Evolutionary conservation across 2,797 vertebrate genomes (phyloP).

Genomic region (Heteromormyrus szaboi): DNA sequence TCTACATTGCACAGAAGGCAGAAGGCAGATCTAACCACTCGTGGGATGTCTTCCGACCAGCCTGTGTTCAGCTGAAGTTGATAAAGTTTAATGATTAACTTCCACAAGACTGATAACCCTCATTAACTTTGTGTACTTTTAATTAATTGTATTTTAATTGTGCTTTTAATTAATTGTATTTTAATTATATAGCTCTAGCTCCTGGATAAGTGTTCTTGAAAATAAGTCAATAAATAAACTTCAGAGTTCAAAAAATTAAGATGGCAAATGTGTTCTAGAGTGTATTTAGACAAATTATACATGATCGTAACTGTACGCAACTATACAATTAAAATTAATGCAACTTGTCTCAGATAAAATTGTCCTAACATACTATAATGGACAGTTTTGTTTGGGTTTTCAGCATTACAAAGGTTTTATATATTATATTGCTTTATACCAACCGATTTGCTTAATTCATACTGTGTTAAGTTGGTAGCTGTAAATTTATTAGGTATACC

Average conservation of each 20-base stretch:
- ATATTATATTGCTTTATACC: background rate
- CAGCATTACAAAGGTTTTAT: background rate
- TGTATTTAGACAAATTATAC: background rate
- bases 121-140: background rate
- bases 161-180: slow-evolving; percentile 12
- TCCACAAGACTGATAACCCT: background rate
- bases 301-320: background rate
- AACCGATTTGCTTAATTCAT: background rate
- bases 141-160: slow-evolving; percentile 12
- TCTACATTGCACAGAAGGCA: background rate
- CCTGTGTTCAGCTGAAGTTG: background rate
- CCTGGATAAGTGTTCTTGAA: slow-evolving; percentile 1
- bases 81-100: slow-evolving; percentile 6
- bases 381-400: background rate
- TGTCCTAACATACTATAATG: background rate
- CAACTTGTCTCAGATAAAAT: background rate
- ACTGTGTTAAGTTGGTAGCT: background rate
- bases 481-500: background rate
- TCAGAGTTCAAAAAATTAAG: background rate
- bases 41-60: background rate
- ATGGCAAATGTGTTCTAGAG: background rate
- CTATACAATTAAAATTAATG: background rate
- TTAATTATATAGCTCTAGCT: background rate
- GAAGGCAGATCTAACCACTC: background rate
- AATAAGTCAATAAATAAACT: background rate